Conservation (phyloP, 2,113 vertebrate genomes). For the Sebastes schlegelii region DNA sequence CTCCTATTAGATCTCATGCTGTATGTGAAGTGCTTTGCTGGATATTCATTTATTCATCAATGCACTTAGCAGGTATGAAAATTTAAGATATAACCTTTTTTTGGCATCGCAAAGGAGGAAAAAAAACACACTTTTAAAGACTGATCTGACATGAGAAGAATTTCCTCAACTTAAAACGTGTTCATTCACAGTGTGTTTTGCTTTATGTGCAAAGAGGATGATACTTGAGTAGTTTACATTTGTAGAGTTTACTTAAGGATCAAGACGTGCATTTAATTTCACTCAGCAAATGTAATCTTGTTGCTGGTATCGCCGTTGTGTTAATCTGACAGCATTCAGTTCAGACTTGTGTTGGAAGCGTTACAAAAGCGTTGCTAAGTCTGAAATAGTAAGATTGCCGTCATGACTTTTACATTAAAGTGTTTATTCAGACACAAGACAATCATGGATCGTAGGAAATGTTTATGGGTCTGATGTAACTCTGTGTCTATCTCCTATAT, state of each 20-base stretch:
- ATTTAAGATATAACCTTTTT: neutral
- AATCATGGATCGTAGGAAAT: neutral
- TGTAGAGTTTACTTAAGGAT: neutral
- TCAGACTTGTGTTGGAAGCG: neutral
- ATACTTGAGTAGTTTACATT: neutral
- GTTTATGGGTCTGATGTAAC: neutral
- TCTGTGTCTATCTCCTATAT: neutral
- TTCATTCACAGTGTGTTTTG: neutral
- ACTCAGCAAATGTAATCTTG: neutral
- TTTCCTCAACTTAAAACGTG: neutral
- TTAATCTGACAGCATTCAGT: neutral
- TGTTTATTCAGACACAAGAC: neutral
- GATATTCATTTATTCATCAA: neutral
- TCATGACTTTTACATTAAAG: neutral
- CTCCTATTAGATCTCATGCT: neutral
- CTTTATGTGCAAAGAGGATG: neutral
- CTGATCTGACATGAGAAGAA: neutral
- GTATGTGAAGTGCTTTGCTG: neutral
- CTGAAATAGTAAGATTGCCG: neutral
- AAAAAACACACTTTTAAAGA: neutral
- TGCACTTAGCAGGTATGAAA: neutral
- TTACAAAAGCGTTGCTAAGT: neutral
- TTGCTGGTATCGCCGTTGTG: neutral
- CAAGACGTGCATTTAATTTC: neutral
- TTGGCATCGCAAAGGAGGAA: neutral